A percentile compares a stretch with the other conserved stretches of the same genome.
Conservation (phyloP, 2,113 vertebrate genomes). For the Solea solea region DNA sequence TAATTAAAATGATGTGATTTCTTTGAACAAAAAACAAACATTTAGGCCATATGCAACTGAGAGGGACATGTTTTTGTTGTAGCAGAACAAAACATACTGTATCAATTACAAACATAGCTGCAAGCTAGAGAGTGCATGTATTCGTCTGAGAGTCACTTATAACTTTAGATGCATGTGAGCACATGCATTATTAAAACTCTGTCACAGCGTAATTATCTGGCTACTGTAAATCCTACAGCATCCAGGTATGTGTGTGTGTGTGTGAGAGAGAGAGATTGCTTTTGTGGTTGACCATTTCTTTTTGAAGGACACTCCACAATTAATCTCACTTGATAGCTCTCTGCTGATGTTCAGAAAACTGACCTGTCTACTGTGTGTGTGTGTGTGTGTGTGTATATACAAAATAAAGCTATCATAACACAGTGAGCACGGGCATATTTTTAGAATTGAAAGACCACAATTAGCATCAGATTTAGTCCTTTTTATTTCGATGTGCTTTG, state of each 20-base stretch:
- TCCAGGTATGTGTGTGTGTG: not conserved
- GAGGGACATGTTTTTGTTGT: no score
- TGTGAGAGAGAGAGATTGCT: not conserved
- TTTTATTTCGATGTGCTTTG: slow-evolving; percentile 19
- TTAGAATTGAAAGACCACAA: slow-evolving; percentile 25
- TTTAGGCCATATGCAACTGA: no score
- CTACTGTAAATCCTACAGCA: not conserved
- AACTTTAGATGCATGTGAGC: not conserved
- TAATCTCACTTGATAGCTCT: slow-evolving; percentile 45
- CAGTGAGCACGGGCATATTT: slow-evolving; percentile 13
- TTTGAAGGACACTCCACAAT: slow-evolving; percentile 22
- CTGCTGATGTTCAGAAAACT: slow-evolving; percentile 43
- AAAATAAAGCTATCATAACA: no score
- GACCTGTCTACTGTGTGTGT: slow-evolving; percentile 13
- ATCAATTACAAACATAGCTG: no score
- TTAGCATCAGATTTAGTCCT: slow-evolving; percentile 20
- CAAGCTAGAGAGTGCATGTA: no score
- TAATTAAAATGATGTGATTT: no score
- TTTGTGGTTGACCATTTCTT: slow-evolving; percentile 33
- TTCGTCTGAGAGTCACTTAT: not conserved
- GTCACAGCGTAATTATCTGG: not conserved
- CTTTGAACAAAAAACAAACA: no score
- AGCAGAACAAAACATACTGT: no score
- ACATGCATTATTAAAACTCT: not conserved
- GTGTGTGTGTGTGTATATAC: not conserved